These are phyloP conservation scores for Chrosomus eos DNA, from an alignment of 2,797 vertebrate genomes.

Conservation along the genomic window DNA sequence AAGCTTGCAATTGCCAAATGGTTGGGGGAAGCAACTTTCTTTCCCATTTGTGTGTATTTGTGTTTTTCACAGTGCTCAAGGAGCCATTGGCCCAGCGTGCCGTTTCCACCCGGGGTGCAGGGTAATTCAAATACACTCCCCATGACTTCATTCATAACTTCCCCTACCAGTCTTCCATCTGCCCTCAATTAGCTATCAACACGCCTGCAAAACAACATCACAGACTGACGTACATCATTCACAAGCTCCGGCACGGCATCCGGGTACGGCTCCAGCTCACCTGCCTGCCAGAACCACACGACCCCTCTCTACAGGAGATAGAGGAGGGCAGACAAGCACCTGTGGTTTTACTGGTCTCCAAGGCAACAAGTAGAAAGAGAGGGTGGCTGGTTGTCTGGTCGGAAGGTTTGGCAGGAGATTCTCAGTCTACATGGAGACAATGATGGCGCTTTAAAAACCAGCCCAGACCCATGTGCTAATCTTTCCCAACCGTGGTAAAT, in stretches of 20 bases:
- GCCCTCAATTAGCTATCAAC: constrained; percentile 77
- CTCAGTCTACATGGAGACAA: constrained; percentile 4
- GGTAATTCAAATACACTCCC: constrained; percentile 38
- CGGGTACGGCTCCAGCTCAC: constrained; percentile 67
- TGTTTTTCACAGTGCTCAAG: constrained; percentile 34
- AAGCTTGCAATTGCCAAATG: constrained; percentile 6
- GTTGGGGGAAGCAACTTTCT: constrained; percentile 12
- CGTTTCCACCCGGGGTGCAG: constrained; percentile 24
- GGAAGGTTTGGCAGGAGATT: constrained; percentile 48
- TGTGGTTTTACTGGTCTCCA: constrained; percentile 76
- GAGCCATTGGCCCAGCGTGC: constrained; percentile 28
- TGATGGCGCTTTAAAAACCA: constrained; percentile 31
- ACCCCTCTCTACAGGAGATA: constrained; percentile 48
- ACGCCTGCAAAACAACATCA: constrained; percentile 67
- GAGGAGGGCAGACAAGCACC: constrained; percentile 74
- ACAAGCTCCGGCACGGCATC: neutral
- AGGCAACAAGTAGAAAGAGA: constrained; percentile 76
- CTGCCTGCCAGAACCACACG: constrained; percentile 45
- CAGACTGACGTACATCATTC: constrained; percentile 28
- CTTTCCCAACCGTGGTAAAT: constrained; percentile 29
- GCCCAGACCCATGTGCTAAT: constrained; percentile 26
- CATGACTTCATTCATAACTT: constrained; percentile 54
- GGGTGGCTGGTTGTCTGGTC: constrained; percentile 53
- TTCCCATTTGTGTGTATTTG: constrained; percentile 22
- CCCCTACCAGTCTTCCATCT: constrained; percentile 74